These are phyloP conservation scores for Neoarius graeffei DNA, from an alignment of 2,113 vertebrate genomes.

Conservation along the genomic window DNA sequence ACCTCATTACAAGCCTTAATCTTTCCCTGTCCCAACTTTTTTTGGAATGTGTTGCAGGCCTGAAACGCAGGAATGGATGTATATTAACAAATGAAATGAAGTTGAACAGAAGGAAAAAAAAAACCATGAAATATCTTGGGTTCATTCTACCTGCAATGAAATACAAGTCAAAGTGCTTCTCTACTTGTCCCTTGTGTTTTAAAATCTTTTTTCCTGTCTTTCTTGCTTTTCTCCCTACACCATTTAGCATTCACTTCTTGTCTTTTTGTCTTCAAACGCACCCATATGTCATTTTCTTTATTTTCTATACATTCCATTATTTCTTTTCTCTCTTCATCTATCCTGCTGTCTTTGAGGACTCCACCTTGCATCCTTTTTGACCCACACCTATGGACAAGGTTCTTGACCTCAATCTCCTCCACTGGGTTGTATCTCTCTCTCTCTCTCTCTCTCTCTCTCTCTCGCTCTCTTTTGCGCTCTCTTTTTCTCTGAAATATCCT, in stretches of 20 bases:
- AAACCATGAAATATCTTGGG: too few relatives aligned
- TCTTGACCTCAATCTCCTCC: constrained; percentile 3
- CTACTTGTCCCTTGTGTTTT: neutral
- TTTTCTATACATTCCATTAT: neutral
- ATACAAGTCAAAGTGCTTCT: too few relatives aligned
- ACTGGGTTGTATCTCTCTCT: neutral
- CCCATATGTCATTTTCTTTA: neutral
- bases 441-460: neutral
- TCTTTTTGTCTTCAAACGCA: neutral
- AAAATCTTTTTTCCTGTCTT: neutral
- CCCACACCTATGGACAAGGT: neutral
- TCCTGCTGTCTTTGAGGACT: neutral
- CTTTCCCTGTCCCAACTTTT: too few relatives aligned
- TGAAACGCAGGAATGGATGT: too few relatives aligned
- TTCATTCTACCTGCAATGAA: too few relatives aligned
- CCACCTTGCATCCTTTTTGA: neutral
- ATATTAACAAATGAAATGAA: too few relatives aligned
- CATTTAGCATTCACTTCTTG: neutral
- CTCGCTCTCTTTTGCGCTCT: too few relatives aligned
- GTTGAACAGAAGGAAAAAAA: too few relatives aligned
- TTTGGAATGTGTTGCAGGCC: neutral
- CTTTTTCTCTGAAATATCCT: neutral
- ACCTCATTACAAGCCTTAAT: too few relatives aligned
- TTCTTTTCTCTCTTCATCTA: neutral
- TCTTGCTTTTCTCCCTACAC: neutral